Base-by-base conservation (phyloP, 2,797 vertebrate species). In the Spondyliosoma cantharus region DNA sequence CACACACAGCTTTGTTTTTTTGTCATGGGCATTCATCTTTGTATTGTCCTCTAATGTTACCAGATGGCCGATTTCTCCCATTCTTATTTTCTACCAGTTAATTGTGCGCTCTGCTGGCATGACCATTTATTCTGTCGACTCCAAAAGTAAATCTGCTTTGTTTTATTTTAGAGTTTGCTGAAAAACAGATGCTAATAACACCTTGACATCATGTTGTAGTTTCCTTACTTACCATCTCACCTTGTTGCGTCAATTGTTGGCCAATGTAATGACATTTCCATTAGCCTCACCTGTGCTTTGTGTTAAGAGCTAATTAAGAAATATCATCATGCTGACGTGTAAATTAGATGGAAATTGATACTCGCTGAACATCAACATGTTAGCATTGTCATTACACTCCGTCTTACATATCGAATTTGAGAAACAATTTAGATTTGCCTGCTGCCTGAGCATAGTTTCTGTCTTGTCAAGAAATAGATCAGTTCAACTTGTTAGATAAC, bases 21-120 rank as follows among this genome's bases (percentile, higher is more conserved):
- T 66, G 71, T 82, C 50, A 60, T 25, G 3, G 50, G 27, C 64
- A 67, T 78, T 83, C 56, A 53, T 85, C 77, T 70, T 72, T 29
- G 54, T 54, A 25, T 58, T 42, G 42, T 66, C 42, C 25, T 66
- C 29, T 75, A 75, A 82, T 78, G 57, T 54, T 62, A 74, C 52
- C 73, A 79, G 71, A 78, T 54, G 76, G 81, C 77, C 29, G 8
- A 50, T 76, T 59, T 67, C 15, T 48, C 42, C 32, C 24, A 5
- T 48, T 65, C n/a, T 17, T 61, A 32, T 67, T 70, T 60, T 24
- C 76, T 25, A 67, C 43, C 27, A 19, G 52, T n/a, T 61, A 48
- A 59, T 60, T 56, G 43, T 76, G 29, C 4, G 0, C 66, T 74
- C 68, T 24, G 49, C 50, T 52, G 48, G 22, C 27, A 4, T 27